phyloP scores from a whole-genome alignment of 35 echinoderm and acorn worm genomes.

The Heliocidaris erythrogramma region DNA sequence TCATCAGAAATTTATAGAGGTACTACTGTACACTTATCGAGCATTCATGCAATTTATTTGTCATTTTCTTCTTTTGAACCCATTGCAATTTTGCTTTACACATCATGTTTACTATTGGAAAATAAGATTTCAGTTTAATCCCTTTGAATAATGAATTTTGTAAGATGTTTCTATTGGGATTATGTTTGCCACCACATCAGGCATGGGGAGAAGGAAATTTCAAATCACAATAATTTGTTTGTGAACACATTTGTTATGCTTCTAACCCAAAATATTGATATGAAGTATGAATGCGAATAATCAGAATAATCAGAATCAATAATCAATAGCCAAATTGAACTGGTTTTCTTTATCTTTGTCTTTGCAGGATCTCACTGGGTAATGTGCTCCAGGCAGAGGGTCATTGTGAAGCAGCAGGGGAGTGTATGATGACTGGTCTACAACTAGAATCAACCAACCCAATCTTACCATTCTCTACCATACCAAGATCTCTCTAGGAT shows the following conservation, averaged over 20 bases:
- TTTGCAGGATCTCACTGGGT: slow-evolving; percentile 82
- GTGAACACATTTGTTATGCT: not conserved
- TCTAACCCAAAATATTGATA: not conserved
- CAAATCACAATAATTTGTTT: too few relatives aligned
- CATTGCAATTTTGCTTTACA: too few relatives aligned
- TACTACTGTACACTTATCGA: too few relatives aligned
- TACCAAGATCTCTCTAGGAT: slow-evolving; percentile 57
- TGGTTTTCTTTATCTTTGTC: not conserved
- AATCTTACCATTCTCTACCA: slow-evolving; percentile 81
- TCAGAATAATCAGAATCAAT: not conserved
- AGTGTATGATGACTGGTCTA: slow-evolving; percentile 64
- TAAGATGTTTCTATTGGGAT: too few relatives aligned
- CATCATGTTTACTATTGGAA: too few relatives aligned
- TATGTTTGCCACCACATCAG: too few relatives aligned
- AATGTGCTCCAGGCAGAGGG: slow-evolving; percentile 82
- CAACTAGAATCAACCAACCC: slow-evolving; percentile 87
- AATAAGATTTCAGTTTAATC: too few relatives aligned
- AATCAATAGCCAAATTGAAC: not conserved
- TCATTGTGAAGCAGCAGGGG: slow-evolving; percentile 82
- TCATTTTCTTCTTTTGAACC: too few relatives aligned
- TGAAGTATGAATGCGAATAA: not conserved
- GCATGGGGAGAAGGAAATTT: not conserved
- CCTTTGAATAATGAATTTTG: too few relatives aligned
- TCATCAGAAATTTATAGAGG: too few relatives aligned
- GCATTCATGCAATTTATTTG: too few relatives aligned